These are phyloP conservation scores for Seriola quinqueradiata DNA, from an alignment of 2,113 vertebrate genomes.

Conservation along the genomic window DNA sequence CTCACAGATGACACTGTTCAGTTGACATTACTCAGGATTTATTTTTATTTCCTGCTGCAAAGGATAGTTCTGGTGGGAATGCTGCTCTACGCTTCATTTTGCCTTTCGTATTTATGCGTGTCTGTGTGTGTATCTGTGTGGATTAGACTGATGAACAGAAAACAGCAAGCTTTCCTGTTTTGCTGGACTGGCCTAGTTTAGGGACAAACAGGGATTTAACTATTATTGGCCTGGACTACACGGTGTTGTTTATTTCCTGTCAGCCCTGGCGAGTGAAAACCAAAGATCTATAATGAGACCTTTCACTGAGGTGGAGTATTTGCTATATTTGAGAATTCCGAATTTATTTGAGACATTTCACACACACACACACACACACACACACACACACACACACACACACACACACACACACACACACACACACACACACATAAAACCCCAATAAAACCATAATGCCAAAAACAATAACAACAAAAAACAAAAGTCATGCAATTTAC, in stretches of 20 bases:
- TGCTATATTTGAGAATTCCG: constrained; percentile 36
- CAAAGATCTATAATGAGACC: constrained; percentile 12
- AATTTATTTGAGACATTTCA: constrained; percentile 51
- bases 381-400: constrained; percentile 45
- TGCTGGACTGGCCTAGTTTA: constrained; percentile 76
- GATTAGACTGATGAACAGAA: constrained; percentile 57
- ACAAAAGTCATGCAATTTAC: background rate
- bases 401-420: constrained; percentile 42
- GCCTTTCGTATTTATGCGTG: background rate
- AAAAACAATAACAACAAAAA: background rate
- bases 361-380: constrained; percentile 44
- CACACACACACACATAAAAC: constrained; percentile 36
- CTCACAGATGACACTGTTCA: constrained; percentile 6
- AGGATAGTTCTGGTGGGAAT: constrained; percentile 31
- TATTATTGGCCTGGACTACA: constrained; percentile 31
- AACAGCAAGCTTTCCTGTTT: constrained; percentile 50
- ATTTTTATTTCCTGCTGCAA: too few relatives aligned
- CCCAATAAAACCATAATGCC: background rate
- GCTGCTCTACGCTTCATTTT: constrained; percentile 11
- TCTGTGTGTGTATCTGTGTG: constrained; percentile 12
- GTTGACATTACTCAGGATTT: constrained; percentile 2
- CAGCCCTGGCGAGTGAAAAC: constrained; percentile 17
- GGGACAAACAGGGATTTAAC: constrained; percentile 49
- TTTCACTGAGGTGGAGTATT: background rate
- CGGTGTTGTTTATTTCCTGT: constrained; percentile 41